Base-by-base conservation (phyloP, 2,113 vertebrate species). In the Oryzias celebensis region DNA sequence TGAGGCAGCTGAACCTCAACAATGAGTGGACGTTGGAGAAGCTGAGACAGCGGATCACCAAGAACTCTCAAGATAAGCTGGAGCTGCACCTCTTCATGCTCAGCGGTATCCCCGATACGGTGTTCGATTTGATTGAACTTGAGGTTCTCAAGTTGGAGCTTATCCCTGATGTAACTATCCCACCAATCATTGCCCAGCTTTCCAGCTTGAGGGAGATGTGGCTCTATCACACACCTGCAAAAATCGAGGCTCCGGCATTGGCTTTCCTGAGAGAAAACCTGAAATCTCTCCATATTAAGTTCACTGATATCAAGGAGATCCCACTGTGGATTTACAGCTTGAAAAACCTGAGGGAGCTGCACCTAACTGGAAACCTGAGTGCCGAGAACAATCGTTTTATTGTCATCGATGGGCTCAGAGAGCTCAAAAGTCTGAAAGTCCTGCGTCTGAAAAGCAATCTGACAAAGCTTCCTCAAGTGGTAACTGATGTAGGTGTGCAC, bases 301-400 rank as follows among this genome's bases (percentile, higher is more conserved):
- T 99, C 92, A 99, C 96, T 0, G 97, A 99, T 83, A 99, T 98
- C 83, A 99, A 99, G 85, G 97, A 99, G 89, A 98, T 98, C 73
- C 97, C 97, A 0, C 90, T 98, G 60, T 99, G 96, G 97, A 98
- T 99, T 80, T 99, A 98, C 79, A 98, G 97, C 89, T 84, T 99
- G 82, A 99, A 99, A 88, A 98, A 95, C 5, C 90, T 99, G 26
- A 93, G 93, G 31, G 96, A 99, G 87, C 93, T 99, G 59, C 96
- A 99, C 54, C 85, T 99, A 24, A 99, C 96, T 0, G 97, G 96
- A 43, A 98, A 98, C 83, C 87, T 99, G 86, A 98, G 96, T 0
- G 95, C 96, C 0, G 96, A 98, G 24, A 99, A 99, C 90, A 98
- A 99, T 77, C 93, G 97, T 4, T 98, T 91, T 84, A 99, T 99